phyloP scores from a whole-genome alignment of 2,797 vertebrate genomes.

The Eulemur rubriventer region DNA sequence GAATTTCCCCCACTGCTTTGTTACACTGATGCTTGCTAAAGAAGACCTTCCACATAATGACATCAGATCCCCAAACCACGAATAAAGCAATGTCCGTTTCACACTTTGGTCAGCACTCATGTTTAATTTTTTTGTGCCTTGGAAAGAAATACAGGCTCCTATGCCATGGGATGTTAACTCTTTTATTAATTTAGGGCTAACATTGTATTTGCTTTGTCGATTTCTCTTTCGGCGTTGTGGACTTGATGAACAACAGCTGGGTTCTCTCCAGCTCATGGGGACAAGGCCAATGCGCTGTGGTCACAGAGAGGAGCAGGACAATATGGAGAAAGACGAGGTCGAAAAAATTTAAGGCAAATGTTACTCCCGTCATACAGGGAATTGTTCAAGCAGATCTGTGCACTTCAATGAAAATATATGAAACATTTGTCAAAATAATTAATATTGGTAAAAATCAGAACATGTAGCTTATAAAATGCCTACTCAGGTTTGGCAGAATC shows the following conservation, averaged over 20 bases:
- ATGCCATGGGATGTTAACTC: slow-evolving; percentile 78
- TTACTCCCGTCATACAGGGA: slow-evolving; percentile 67
- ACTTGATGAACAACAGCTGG: slow-evolving; percentile 49
- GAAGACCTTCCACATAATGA: background rate
- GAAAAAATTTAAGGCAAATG: slow-evolving; percentile 71
- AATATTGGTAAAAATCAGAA: slow-evolving; percentile 79
- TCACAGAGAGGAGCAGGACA: slow-evolving; percentile 55
- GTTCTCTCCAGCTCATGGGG: slow-evolving; percentile 66
- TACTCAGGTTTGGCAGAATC: slow-evolving; percentile 78
- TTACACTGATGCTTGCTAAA: background rate
- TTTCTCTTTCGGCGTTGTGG: slow-evolving; percentile 61
- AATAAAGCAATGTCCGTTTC: background rate
- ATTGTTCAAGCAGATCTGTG: slow-evolving; percentile 67
- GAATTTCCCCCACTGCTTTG: background rate
- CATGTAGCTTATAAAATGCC: slow-evolving; percentile 77
- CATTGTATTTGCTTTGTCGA: slow-evolving; percentile 70
- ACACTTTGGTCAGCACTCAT: background rate
- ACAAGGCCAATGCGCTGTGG: slow-evolving; percentile 41
- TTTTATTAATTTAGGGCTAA: slow-evolving; percentile 86
- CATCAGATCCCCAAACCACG: background rate
- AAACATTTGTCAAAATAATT: slow-evolving; percentile 81
- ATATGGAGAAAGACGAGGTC: slow-evolving; percentile 50
- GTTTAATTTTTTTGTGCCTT: background rate
- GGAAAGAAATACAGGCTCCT: slow-evolving; percentile 71
- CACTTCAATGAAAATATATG: slow-evolving; percentile 81